Conservation (phyloP, 2,797 vertebrate species). For the Bovichtus variegatus region DNA sequence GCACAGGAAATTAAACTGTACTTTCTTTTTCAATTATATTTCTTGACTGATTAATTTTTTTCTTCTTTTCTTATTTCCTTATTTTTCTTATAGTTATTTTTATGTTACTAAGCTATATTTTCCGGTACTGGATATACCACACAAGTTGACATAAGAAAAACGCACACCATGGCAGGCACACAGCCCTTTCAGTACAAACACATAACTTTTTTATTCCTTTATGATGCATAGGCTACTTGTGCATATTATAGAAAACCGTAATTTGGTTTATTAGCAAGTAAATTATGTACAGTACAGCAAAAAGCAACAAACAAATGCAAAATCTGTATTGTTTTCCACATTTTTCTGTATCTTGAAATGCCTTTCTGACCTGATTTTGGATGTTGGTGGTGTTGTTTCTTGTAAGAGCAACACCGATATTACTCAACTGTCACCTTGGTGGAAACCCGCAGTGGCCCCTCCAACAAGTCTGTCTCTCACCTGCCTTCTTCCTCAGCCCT, state of each 20-base stretch:
- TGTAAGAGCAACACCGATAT: conserved; percentile 63
- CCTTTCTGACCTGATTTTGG: conserved; percentile 57
- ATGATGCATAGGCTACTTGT: neutral
- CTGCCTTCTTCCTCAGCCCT: conserved; percentile 43
- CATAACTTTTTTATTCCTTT: neutral
- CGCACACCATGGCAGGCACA: neutral
- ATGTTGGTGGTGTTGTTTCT: conserved; percentile 37
- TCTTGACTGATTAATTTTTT: conserved; percentile 33
- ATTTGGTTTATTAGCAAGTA: neutral
- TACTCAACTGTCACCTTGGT: conserved; percentile 73
- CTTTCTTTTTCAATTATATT: conserved; percentile 19
- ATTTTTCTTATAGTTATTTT: neutral
- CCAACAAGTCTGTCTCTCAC: conserved; percentile 41
- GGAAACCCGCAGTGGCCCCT: conserved; percentile 61
- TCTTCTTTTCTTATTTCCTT: neutral
- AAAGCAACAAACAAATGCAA: neutral
- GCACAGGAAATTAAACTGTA: conserved; percentile 82
- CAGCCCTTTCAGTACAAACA: neutral
- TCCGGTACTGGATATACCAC: neutral
- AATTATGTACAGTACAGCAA: neutral
- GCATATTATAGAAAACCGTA: neutral
- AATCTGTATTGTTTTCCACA: conserved; percentile 23
- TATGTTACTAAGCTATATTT: neutral
- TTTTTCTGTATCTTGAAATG: conserved; percentile 29
- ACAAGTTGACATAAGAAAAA: neutral